Evolutionary conservation across 2,888 invertebrate genomes (phyloP), one percentile per base, ranked within the genome.

Genomic region (Leptopilina drosophilae): DNA sequence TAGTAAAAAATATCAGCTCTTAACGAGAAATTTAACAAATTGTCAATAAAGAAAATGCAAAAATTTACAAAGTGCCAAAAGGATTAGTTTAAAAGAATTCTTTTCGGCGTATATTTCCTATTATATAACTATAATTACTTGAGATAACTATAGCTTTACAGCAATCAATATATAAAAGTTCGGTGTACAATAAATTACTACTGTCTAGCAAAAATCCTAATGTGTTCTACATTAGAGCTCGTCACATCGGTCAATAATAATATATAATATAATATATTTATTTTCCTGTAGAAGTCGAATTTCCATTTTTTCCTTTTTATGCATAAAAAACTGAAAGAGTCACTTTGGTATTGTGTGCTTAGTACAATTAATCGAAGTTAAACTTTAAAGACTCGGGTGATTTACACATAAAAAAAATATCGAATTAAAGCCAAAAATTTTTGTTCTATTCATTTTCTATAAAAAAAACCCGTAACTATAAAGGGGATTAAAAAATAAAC

Each of bases 401-500:
- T 33, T 73, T 73, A 56, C 33, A 73, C 53, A 56, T 49, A 33
- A 73, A 46, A 42, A 33, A 73, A 46, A 42, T 11, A 46, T 15
- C 5, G 33, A 62, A 15, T 33, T 12, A 5, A 59, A 59, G 59
- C 59, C 59, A 59, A 15, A 49, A 12, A 12, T 12, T 9, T 11
- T n/a, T 59, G 0, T 59, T 59, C 59, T 15, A n/a, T 59, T 59
- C 15, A 0, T 62, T 15, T 73, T 56, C n/a, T 73, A 5, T 49
- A 56, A 26, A 49, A 53, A 33, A 14, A 73, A n/a, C n/a, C 26
- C 26, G 49, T 53, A 73, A 73, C 33, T 73, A 33, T 33, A 33
- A 56, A 20, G 20, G 56, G 73, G 26, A 56, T 73, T 73, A 26
- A 73, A 73, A 73, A 73, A 73, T 73, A 90, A 89, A 87, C 86